Conservation (phyloP, 2,888 invertebrate genomes). For the Apodemia zela region DNA sequence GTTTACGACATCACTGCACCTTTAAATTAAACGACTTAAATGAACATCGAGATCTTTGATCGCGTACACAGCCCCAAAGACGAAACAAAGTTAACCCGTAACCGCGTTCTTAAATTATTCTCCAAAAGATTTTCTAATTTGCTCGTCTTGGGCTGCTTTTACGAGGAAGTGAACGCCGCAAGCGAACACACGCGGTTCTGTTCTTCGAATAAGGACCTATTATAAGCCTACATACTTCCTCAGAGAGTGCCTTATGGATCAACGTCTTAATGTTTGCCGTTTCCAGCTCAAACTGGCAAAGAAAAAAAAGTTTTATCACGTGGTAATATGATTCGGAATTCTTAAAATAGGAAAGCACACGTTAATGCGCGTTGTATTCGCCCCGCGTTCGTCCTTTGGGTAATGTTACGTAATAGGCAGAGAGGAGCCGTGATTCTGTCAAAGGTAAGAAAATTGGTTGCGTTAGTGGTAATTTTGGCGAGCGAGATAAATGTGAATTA, state of each 20-base stretch:
- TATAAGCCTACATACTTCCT: conserved; percentile 57
- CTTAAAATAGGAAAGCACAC: conserved; percentile 44
- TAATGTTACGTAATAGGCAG: conserved; percentile 76
- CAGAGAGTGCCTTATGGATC: conserved; percentile 54
- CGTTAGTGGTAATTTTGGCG: conserved; percentile 68
- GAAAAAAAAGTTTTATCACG: conserved; percentile 59
- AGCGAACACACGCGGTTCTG: conserved; percentile 52
- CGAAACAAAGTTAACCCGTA: conserved; percentile 58
- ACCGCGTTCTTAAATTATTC: conserved; percentile 73
- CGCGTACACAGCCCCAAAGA: conserved; percentile 40
- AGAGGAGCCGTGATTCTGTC: conserved; percentile 72
- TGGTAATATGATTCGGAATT: conserved; percentile 61
- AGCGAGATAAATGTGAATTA: conserved; percentile 60
- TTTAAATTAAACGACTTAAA: conserved; percentile 48
- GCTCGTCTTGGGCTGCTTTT: conserved; percentile 52
- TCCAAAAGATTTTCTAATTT: conserved; percentile 78
- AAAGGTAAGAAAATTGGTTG: conserved; percentile 80
- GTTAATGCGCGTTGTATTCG: conserved; percentile 54
- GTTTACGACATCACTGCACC: conserved; percentile 46
- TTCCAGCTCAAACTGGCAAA: conserved; percentile 32
- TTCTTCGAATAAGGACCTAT: conserved; percentile 49
- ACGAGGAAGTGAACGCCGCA: conserved; percentile 45
- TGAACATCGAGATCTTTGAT: conserved; percentile 49
- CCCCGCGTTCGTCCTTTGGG: conserved; percentile 72
- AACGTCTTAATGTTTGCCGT: conserved; percentile 43